phyloP scores from a whole-genome alignment of 2,113 vertebrate species.

The Ageneiosus marmoratus region DNA sequence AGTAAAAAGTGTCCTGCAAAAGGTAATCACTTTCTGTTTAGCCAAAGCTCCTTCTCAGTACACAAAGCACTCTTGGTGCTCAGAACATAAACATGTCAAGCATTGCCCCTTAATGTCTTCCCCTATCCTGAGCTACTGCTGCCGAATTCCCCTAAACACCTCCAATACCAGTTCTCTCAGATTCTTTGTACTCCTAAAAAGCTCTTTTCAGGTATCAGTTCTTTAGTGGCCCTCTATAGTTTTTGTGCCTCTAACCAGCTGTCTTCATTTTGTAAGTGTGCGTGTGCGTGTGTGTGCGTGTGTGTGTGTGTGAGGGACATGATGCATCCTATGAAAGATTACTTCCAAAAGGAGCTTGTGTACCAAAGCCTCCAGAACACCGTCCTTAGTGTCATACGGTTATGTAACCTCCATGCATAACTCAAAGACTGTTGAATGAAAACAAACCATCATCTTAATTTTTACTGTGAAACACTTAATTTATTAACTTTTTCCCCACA shows the following conservation, averaged over 20 bases:
- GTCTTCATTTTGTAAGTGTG: slow-evolving; percentile 25
- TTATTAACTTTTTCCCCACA: slow-evolving; percentile 49
- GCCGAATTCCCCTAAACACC: slow-evolving; percentile 30
- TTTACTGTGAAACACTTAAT: slow-evolving; percentile 69
- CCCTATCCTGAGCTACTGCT: slow-evolving; percentile 65
- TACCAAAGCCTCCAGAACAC: slow-evolving; percentile 76
- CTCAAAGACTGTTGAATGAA: slow-evolving; percentile 75
- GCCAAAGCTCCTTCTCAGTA: slow-evolving; percentile 18
- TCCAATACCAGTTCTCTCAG: not conserved
- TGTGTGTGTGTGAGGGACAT: not conserved
- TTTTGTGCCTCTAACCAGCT: slow-evolving; percentile 39
- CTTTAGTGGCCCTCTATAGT: slow-evolving; percentile 2
- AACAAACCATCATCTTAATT: slow-evolving; percentile 62
- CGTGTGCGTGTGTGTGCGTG: slow-evolving; percentile 13
- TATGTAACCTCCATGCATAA: slow-evolving; percentile 70
- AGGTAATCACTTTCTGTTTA: not conserved
- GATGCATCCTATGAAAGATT: slow-evolving; percentile 52
- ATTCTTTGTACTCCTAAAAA: not conserved
- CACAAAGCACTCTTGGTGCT: slow-evolving; percentile 39
- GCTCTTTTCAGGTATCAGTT: slow-evolving; percentile 23
- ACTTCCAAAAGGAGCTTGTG: slow-evolving; percentile 70
- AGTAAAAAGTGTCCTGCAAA: not conserved
- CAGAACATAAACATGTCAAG: slow-evolving; percentile 66
- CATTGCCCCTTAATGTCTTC: slow-evolving; percentile 71
- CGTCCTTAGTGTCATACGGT: slow-evolving; percentile 64